phyloP scores from a whole-genome alignment of 23 tunicate species.

The Diplosoma virens region DNA sequence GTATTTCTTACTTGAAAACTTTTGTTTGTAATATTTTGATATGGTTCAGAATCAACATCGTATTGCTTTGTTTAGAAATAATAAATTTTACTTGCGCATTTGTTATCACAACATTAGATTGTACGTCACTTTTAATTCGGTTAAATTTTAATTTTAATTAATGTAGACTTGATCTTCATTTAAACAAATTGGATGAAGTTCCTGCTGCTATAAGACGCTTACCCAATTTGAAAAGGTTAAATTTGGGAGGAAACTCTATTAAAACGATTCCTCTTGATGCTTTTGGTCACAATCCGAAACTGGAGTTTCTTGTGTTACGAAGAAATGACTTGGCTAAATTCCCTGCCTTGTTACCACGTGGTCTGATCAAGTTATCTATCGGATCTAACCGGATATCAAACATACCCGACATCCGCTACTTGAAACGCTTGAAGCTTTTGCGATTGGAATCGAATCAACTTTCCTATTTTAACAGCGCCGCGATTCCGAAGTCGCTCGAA shows the following conservation, averaged over 20 bases:
- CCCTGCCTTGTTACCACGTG: slow-evolving; percentile 31
- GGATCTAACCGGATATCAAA: slow-evolving; percentile 14
- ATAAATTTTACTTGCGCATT: no score
- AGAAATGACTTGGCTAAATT: slow-evolving; percentile 34
- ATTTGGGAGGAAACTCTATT: slow-evolving; percentile 68
- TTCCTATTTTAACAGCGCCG: not conserved
- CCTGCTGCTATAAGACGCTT: slow-evolving; percentile 40
- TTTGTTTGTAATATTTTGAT: no score
- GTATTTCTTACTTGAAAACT: no score
- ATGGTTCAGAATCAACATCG: no score
- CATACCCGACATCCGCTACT: slow-evolving; percentile 22
- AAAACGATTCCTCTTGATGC: slow-evolving; percentile 19
- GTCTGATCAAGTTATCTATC: slow-evolving; percentile 47
- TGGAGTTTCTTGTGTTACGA: slow-evolving; percentile 49
- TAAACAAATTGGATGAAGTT: slow-evolving; percentile 25
- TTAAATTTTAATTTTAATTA: no score
- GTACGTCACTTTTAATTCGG: no score
- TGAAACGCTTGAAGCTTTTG: slow-evolving; percentile 25
- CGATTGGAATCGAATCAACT: slow-evolving; percentile 37
- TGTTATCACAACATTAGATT: no score
- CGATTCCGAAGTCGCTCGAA: slow-evolving; percentile 42
- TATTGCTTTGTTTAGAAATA: no score
- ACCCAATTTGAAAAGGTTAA: slow-evolving; percentile 25
- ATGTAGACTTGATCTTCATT: slow-evolving; percentile 69
- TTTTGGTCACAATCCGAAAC: slow-evolving; percentile 17